A percentile compares a stretch with the other conserved stretches of the same genome.
Conservation (phyloP, 2,888 invertebrate species). For the Epirrita christyi region DNA sequence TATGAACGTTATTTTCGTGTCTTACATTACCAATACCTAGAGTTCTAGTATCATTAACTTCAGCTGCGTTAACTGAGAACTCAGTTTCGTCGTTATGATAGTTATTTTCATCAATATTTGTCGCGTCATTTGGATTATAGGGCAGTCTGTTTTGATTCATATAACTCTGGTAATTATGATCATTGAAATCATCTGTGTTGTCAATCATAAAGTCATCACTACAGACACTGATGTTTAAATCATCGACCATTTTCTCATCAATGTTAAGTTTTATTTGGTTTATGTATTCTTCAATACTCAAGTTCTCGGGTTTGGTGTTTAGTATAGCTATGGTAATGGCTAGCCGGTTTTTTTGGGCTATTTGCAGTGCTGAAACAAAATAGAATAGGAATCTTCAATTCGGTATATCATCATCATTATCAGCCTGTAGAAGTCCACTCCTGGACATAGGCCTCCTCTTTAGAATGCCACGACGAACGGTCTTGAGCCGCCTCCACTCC, state of each 20-base stretch:
- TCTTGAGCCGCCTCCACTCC: too few relatives aligned
- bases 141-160: constrained; percentile 1
- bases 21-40: too few relatives aligned
- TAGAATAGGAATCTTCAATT: too few relatives aligned
- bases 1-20: too few relatives aligned
- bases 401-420: too few relatives aligned
- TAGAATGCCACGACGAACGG: too few relatives aligned
- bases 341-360: constrained; percentile 58
- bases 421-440: too few relatives aligned
- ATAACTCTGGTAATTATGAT: constrained; percentile 3
- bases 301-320: constrained; percentile 55
- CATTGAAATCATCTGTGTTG: constrained; percentile 29
- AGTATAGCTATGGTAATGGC: constrained; percentile 58
- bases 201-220: constrained; percentile 61
- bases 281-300: constrained; percentile 49
- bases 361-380: constrained; percentile 56
- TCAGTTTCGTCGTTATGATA: constrained; percentile 1
- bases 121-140: neutral
- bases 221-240: constrained; percentile 47
- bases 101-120: constrained; percentile 3
- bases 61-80: neutral
- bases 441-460: too few relatives aligned
- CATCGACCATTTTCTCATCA: constrained; percentile 42
- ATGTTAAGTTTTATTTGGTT: constrained; percentile 48
- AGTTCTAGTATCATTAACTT: neutral